Base-by-base conservation (phyloP, 2,888 invertebrate genomes). In the Diaprepes abbreviatus region DNA sequence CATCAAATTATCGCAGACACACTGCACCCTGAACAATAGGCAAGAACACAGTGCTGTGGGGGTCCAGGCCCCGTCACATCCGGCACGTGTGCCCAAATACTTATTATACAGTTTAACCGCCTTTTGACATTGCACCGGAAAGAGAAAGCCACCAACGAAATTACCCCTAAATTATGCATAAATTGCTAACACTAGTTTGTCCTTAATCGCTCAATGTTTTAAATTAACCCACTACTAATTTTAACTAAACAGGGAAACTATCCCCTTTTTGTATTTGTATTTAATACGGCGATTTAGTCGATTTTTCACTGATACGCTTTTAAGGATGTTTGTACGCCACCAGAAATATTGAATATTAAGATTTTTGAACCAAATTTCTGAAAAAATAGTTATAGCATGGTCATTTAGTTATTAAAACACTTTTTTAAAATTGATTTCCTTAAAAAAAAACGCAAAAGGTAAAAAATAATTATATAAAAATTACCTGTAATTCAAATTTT, bases 71-170 rank as follows among this genome's bases (percentile, higher is more conserved):
- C 75, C 76, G 75, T 74, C 74, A 79, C 78, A 77, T 80, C 80
- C 80, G 79, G 78, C 80, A 80, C 80, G 80, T 80, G 80, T 77
- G 57, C 68, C 58, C 72, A 57, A 72, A 70, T 74, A 75, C 76
- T 76, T 76, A 72, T 74, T 73, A 74, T 75, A 71, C 74, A 75
- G 75, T 77, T 76, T 76, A 77, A 74, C 76, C 76, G 75, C 75
- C 77, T 75, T 76, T 75, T 74, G 76, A 78, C 78, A 72, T 75
- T 75, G 71, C 75, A 77, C 79, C 77, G 79, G 78, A 79, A 79
- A 73, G 71, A 74, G 75, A 76, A 76, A 74, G 77, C 77, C 75
- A 70, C 74, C 74, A 71, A 73, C 73, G 71, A 76, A 74, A 75
- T 75, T 74, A 74, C 75, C 74, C 77, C 68, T 74, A 75, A 76